Evolutionary conservation across 2,888 invertebrate species (phyloP), one percentile per base, ranked within the genome.

Genomic region (Elgonia sp.): DNA sequence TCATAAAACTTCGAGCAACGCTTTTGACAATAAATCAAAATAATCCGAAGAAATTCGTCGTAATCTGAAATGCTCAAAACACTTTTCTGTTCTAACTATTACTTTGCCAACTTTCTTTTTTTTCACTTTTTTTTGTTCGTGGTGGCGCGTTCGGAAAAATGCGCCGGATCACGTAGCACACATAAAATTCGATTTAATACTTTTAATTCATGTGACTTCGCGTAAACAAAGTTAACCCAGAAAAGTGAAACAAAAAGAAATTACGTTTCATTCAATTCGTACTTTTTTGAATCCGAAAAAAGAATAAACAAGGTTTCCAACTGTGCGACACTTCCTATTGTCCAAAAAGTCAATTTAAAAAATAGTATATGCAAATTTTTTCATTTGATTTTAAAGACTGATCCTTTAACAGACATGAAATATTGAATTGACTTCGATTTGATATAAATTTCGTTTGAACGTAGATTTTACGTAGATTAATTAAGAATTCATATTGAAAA

Each of bases 191-290:
- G 86, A 82, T 86, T 86, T 75, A 81, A 86, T 81, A 86, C 72
- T 82, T 86, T 86, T 82, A 86, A 86, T 86, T 86, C 72, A 46
- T 86, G 69, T 60, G 72, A 82, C 82, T 82, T 86, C 53, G 60
- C 46, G 82, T 82, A 86, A 82, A 86, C 72, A 86, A 86, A 57
- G 86, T 86, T 86, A 86, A 77, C 86, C 76, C 67, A 77, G 86
- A 82, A 86, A 82, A 65, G 76, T 60, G 86, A 82, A 86, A 86
- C 80, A 82, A 82, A 86, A 86, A 75, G 76, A 81, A 86, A 86
- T 86, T 76, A 70, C 62, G 69, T 70, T 86, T 76, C 76, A 81
- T 86, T 86, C 63, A 81, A 57, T 86, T 81, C 75, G 14, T 62
- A 65, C 84, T 50, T 65, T 72, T 53, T 39, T 3, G 14, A 65